A percentile compares a stretch with the other conserved stretches of the same genome.
Evolutionary conservation across 1,140 invertebrate species (phyloP).

Genomic region (Hypsibius dujardini): DNA sequence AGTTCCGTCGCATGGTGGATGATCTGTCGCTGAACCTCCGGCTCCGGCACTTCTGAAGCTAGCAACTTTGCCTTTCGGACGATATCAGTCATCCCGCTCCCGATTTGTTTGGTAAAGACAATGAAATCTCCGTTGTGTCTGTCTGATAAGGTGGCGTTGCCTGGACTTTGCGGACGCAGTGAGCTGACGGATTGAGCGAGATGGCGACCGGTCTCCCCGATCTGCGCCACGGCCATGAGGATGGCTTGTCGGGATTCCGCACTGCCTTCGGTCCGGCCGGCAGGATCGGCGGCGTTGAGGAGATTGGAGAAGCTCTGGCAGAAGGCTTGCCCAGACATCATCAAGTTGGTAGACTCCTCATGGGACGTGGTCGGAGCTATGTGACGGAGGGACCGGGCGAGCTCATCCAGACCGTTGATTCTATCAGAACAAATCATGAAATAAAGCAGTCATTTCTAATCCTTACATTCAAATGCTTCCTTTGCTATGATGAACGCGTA

Average conservation of each 20-base stretch:
- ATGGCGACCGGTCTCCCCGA: neutral
- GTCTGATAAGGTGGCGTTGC: no score
- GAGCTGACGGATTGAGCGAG: neutral
- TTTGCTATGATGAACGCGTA: no score
- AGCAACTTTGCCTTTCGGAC: neutral
- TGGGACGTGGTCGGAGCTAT: neutral
- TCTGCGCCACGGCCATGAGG: neutral
- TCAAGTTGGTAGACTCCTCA: constrained; percentile 37
- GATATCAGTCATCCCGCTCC: neutral
- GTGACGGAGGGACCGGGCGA: neutral
- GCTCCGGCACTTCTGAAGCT: neutral
- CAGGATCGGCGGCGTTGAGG: constrained; percentile 73
- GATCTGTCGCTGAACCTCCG: neutral
- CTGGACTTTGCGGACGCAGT: no score
- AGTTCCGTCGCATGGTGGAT: neutral
- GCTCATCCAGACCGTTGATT: neutral
- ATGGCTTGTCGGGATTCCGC: neutral
- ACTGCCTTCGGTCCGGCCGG: neutral
- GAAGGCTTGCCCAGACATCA: constrained; percentile 78
- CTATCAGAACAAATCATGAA: neutral
- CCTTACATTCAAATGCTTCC: no score
- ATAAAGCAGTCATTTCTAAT: no score
- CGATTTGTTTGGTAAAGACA: neutral
- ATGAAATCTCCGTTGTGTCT: neutral
- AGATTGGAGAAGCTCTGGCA: constrained; percentile 86